Base-by-base conservation (phyloP, 2,113 vertebrate genomes). In the Entomyzon cyanotis region DNA sequence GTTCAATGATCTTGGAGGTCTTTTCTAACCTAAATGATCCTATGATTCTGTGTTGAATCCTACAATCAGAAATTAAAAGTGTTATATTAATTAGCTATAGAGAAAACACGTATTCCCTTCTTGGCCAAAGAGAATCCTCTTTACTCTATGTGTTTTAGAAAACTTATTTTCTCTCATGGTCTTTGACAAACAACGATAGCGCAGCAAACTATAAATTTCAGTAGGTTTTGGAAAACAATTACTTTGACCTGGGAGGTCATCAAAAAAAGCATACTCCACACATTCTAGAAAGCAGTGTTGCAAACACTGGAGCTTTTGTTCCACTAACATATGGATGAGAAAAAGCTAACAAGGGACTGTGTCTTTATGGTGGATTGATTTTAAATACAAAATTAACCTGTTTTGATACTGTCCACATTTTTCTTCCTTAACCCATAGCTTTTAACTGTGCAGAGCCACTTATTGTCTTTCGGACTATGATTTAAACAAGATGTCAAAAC, bases 401-500 rank as follows among this genome's bases (percentile, higher is more conserved):
- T 42, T 70, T 35, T 62, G 28, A 52, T 52, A 50, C 42, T 53
- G 30, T 42, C 10, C 3, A 9, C 25, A 28, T 49, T 33, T 67
- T 87, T 78, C 28, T 56, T 78, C n/a, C 42, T 73, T 86, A 41
- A 84, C 10, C 5, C 24, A 24, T 9, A 42, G 28, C 10, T 74
- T 80, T 74, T 55, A 78, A 58, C 16, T 76, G 49, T 63, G 78
- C 31, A 63, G 91, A 87, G 28, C 22, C 55, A 63, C 30, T 42
- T 35, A 94, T 7, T 82, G 17, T 71, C 22, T 49, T 80, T 81
- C 55, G 89, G 37, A 79, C 19, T 94, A 99, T 98, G 98, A 90
- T 98, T 98, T 60, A 98, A 99, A 87, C 95, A 98, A 94, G 98
- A 99, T 39, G 52, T 97, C 12, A 96, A 74, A 86, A 87, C 98